Base-by-base conservation (phyloP, 2,797 vertebrate species). In the Odontamblyopus rebecca region DNA sequence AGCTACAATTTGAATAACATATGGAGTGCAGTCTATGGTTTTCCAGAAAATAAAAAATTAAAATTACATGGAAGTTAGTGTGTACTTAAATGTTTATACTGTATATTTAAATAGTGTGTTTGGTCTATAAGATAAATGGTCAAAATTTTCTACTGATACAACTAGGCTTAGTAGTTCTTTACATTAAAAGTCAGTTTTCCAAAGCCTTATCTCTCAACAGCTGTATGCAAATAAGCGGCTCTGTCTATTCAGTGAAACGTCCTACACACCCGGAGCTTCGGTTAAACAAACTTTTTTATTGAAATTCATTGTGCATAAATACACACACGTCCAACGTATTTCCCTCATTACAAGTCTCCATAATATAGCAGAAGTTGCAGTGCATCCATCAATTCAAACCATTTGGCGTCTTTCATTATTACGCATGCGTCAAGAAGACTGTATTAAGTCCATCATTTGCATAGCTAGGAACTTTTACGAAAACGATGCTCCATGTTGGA, bases 221-320 rank as follows among this genome's bases (percentile, higher is more conserved):
- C 85, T 91, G 86, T 87, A 88, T 89, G 89, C 87, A 91, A 91
- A 90, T 89, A 41, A 82, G 79, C 62, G 19, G 12, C 19, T 54
- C n/a, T 66, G 78, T 68, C 75, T 77, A 18, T 62, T 72, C 73
- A 76, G 51, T 26, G 71, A 56, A 35, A 68, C 16, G 3, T 13
- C 23, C 60, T 23, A 1, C 30, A 67, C 79, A 81, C 84, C 82
- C 83, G 80, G 61, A 44, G 76, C 61, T 62, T 74, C 65, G 68
- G 73, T 68, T 64, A 30, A 62, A 64, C 56, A 74, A 63, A 71
- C 60, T 60, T 4, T 53, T 38, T 48, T 44, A 51, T 53, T 51
- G 41, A 51, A 67, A 32, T 57, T 11, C 64, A 30, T 30, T 67
- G 48, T 32, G 48, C 65, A 67, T 13, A 67, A 18, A 67, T 67